Evolutionary conservation across 2,888 invertebrate genomes (phyloP), one percentile per base, ranked within the genome.

Genomic region (Drosophila affinis): DNA sequence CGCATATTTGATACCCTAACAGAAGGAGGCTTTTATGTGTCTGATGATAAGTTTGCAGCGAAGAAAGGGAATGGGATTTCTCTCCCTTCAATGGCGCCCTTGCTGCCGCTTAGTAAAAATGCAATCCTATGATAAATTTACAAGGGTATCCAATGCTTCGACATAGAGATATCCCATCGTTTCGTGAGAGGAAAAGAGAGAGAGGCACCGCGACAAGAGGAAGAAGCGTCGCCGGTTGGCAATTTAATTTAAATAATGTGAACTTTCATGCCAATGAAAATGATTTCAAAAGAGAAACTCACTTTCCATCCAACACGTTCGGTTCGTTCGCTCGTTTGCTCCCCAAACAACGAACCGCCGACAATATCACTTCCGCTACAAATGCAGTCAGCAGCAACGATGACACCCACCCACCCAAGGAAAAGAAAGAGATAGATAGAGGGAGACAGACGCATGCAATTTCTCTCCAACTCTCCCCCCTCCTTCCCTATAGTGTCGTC

Each of bases 221-320:
- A 60, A 69, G 72, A 70, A 68, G 61, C 72, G 52, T 39, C 39
- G 24, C 63, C 39, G 63, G 48, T 59, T 72, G 76, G 79, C 83
- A 88, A 87, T 90, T 89, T 81, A 84, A 90, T 89, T 90, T 89
- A 89, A 90, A 90, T 90, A 89, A 89, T 88, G 87, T 82, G 79
- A 90, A 89, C 87, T 88, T 87, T 87, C 79, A 84, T 79, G 81
- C 76, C 85, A 87, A 88, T 87, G 87, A 81, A 85, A 85, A 85
- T 79, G 77, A 86, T 76, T 82, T 78, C 84, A 83, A 88, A 84
- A 88, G 81, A 80, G 88, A 85, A 81, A 83, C 85, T 87, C 74
- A 32, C 65, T 65, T 70, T 65, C 65, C 18, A 61, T 48, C 51
- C 47, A 67, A 44, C 59, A 39, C 39, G 39, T 39, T 39, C 39